Base-by-base conservation (phyloP, 1,140 invertebrate species). In the Mizuhopecten yessoensis region DNA sequence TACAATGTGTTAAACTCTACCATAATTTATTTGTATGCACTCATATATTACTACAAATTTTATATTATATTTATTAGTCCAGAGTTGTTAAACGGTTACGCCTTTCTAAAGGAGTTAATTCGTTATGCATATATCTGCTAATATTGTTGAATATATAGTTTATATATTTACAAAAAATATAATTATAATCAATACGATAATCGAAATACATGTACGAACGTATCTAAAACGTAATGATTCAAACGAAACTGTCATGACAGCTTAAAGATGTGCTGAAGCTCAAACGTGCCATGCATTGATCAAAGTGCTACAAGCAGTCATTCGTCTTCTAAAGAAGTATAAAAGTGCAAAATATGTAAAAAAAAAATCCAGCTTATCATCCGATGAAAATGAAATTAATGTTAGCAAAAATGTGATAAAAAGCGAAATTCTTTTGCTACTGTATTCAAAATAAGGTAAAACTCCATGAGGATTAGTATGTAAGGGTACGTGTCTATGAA, bases 311-410 rank as follows among this genome's bases (percentile, higher is more conserved):
- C 57, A 75, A 75, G n/a, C 57, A 75, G 7, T 75, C 57, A 75
- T 75, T 75, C 57, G 11, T 75, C 5, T 75, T n/a, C 57, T 75
- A 75, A 75, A 29, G 36, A n/a, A 75, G 9, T n/a, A 75, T 17
- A 75, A 29, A 75, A 29, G 57, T 75, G 57, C 57, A 75, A 75
- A 75, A 11, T 75, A 75, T n/a, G n/a, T n/a, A n/a, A 29, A 75
- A 75, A 29, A 75, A 75, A 75, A 29, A n/a, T 75, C 57, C 57
- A 75, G 57, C 57, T 75, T 75, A 75, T 75, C 57, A 75, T 75
- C 57, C 57, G 57, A 75, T n/a, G 23, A 75, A 75, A 75, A 75
- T n/a, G 3, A 75, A 75, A 75, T 29, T 11, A 17, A n/a, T 75
- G 57, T 75, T 75, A 75, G 57, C 11, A 45, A 75, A 75, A 75